These are phyloP conservation scores for Thera britannica DNA, from an alignment of 2,888 invertebrate species.

Conservation along the genomic window DNA sequence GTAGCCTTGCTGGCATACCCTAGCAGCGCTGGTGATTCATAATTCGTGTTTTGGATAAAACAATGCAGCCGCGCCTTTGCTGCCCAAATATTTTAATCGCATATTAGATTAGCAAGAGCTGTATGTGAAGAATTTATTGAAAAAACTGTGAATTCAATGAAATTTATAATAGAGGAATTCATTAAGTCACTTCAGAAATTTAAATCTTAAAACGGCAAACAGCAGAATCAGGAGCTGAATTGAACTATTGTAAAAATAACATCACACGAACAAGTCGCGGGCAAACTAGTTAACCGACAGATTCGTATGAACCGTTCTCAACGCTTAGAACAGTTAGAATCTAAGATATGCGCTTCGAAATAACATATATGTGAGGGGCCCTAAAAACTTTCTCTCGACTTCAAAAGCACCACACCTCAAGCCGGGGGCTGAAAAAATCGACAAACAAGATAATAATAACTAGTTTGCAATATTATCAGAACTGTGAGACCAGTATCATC, in stretches of 20 bases:
- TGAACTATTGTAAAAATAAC: too few species aligned
- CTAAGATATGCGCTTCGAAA: too few species aligned
- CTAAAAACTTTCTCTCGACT: not conserved
- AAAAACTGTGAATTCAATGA: too few species aligned
- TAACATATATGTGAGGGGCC: too few species aligned
- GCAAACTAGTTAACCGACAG: too few species aligned
- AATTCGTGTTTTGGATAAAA: constrained; percentile 31
- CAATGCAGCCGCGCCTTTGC: constrained; percentile 25
- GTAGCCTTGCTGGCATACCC: constrained; percentile 57
- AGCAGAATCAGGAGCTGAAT: too few species aligned
- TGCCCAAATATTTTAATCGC: constrained; percentile 10
- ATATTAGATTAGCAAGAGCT: not conserved
- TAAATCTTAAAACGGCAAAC: too few species aligned
- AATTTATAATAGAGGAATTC: too few species aligned
- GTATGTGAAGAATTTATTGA: too few species aligned
- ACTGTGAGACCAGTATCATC: not conserved
- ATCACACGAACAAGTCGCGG: too few species aligned
- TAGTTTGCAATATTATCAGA: constrained; percentile 6
- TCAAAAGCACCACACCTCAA: not conserved
- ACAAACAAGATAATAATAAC: not conserved
- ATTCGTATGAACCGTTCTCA: not conserved
- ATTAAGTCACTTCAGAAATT: too few species aligned
- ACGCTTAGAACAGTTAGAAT: not conserved
- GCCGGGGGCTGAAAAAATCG: not conserved
- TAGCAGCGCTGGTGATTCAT: constrained; percentile 54